Evolutionary conservation across 2,113 vertebrate genomes (phyloP), one percentile per base, ranked within the genome.

Genomic region (Romanogobio albipinnatus): DNA sequence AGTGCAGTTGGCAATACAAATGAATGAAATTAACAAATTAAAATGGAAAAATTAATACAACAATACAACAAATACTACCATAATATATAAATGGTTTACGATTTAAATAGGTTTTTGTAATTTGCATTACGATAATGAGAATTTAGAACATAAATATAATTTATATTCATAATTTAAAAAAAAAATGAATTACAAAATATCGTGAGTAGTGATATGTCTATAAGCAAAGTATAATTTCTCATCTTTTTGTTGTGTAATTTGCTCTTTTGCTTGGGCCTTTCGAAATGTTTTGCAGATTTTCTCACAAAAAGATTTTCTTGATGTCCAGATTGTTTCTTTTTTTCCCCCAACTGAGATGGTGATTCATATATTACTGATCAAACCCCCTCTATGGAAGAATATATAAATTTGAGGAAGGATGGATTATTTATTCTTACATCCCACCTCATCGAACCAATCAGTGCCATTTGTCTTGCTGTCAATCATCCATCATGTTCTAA

Each of bases 401-500:
- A 36, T 70, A 11, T 43, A 43, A 43, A 39, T 71, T 43, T 71
- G 19, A 71, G 19, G 66, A 19, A 39, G 66, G 66, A 22, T 33
- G 9, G 19, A 22, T 70, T 70, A 10, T 39, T 0, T 39, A 39
- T 22, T 70, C 66, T 70, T 70, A 4, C 66, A 70, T 22, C 66
- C 66, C 33, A 39, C 68, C 68, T 43, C 68, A 43, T 43, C 11
- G 9, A 81, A 61, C 68, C 66, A 77, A 82, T 73, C 77, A 26
- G 83, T 61, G 61, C 70, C 51, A 43, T 58, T 24, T 71, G 76
- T 83, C 78, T 47, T 58, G 73, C 73, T 86, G 84, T 89, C 76
- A 36, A 49, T 87, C 87, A 76, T 85, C 58, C 77, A 62, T 85
- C 84, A 64, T 91, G 85, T 90, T 51, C 88, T 92, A 92, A 91